Evolutionary conservation across 1,140 invertebrate species (phyloP).

Genomic region (Ladona fulva): DNA sequence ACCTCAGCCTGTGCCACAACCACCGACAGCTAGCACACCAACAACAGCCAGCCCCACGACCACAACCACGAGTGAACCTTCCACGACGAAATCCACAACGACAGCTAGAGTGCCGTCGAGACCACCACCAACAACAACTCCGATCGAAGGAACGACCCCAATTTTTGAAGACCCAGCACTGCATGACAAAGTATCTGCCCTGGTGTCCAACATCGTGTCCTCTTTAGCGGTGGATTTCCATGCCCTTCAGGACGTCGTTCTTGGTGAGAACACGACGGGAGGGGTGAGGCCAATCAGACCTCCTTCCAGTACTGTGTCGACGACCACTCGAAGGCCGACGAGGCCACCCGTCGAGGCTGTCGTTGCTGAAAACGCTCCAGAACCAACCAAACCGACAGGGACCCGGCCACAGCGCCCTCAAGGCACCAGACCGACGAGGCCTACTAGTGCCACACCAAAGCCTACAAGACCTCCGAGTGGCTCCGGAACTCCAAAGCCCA

Average conservation of each 20-base stretch:
- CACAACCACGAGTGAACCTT: slow-evolving; percentile 25
- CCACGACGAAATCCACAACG: slow-evolving; percentile 25
- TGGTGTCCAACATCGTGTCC: slow-evolving; percentile 72
- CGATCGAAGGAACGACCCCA: slow-evolving; percentile 54
- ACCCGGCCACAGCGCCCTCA: slow-evolving; percentile 1
- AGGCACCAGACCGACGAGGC: slow-evolving; percentile 28
- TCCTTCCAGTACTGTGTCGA: background rate
- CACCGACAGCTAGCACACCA: slow-evolving; percentile 26
- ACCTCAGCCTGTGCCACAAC: slow-evolving; percentile 37
- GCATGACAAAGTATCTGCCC: slow-evolving; percentile 66
- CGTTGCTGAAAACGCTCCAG: background rate
- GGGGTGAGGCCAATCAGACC: background rate
- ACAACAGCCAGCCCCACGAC: slow-evolving; percentile 19
- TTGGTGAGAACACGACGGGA: slow-evolving; percentile 35
- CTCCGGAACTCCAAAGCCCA: background rate
- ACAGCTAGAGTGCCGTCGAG: slow-evolving; percentile 32
- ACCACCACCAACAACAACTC: slow-evolving; percentile 47
- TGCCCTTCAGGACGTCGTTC: slow-evolving; percentile 59
- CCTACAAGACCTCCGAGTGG: slow-evolving; percentile 18
- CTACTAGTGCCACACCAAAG: slow-evolving; percentile 18
- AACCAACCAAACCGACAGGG: background rate
- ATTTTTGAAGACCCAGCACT: slow-evolving; percentile 61
- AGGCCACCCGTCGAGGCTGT: slow-evolving; percentile 25
- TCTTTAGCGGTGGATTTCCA: slow-evolving; percentile 72
- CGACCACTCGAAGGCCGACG: slow-evolving; percentile 29